Base-by-base conservation (phyloP, 2,888 invertebrate genomes). In the Zygaena filipendulae region DNA sequence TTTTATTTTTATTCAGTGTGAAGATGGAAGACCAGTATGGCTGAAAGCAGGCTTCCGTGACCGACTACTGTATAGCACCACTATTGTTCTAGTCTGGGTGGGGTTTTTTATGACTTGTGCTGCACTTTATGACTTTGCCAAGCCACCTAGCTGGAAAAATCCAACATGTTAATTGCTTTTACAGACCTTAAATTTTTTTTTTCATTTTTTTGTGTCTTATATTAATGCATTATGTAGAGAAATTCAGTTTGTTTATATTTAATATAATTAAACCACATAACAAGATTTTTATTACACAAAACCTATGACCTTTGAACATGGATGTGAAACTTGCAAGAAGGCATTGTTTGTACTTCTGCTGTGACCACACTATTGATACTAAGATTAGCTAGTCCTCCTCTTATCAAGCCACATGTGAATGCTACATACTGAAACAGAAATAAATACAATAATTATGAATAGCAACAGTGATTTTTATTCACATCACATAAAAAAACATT, bases 281-380 rank as follows among this genome's bases (percentile, higher is more conserved):
- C n/a, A n/a, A n/a, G n/a, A n/a, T n/a, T n/a, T n/a, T n/a, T n/a
- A n/a, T n/a, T n/a, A n/a, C n/a, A n/a, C n/a, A n/a, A n/a, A n/a
- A n/a, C n/a, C n/a, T n/a, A 87, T 37, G 79, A 79, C 60, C 89
- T 84, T 68, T 91, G 91, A 14, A 94, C 92, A 79, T 92, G 90
- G 53, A 94, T 92, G 58, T 94, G 92, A 68, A 95, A 95, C 82
- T 93, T 92, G 67, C 94, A 94, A 3, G 90, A 90, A 12, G 97
- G 97, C 87, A 97, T 90, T 25, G 88, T 84, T 49, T 92, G 90
- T 8, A 97, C 91, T 79, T 97, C 97, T 3, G 97, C 97, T 9
- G 96, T 97, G 1, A 99, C 97, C 29, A 95, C 87, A 60, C 95
- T 93, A 50, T 89, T 90, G 38, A 97, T 91, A 33, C 96, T 96